A percentile compares a stretch with the other conserved stretches of the same genome.
These are phyloP conservation scores for Drosophila peninsularis DNA, from an alignment of 2,888 invertebrate genomes.

Conservation along the genomic window DNA sequence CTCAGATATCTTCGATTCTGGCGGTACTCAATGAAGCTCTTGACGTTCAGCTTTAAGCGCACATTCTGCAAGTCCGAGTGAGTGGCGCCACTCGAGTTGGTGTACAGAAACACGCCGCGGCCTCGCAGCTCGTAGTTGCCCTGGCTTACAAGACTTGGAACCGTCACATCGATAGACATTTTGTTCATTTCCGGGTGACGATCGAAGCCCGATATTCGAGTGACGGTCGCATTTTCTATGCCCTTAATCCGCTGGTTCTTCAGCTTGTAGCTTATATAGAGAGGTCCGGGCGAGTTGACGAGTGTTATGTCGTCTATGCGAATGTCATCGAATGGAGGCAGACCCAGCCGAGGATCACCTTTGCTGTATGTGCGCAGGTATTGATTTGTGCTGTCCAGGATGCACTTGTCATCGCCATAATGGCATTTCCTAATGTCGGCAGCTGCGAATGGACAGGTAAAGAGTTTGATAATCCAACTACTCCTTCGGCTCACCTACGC, in stretches of 20 bases:
- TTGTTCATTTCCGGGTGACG: conserved; percentile 1
- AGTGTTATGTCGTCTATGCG: conserved; percentile 16
- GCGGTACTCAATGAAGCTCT: conserved; percentile 30
- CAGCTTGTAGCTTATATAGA: conserved; percentile 26
- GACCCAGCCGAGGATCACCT: conserved; percentile 9
- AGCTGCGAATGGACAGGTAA: conserved; percentile 12
- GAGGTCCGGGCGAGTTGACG: conserved; percentile 13
- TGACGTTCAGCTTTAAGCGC: conserved; percentile 1
- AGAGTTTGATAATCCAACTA: neutral
- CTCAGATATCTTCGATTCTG: conserved; percentile 34
- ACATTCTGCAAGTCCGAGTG: conserved; percentile 36
- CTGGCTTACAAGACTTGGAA: conserved; percentile 24
- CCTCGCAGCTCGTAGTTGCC: conserved; percentile 33
- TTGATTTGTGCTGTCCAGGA: conserved; percentile 15
- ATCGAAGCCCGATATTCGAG: conserved; percentile 7
- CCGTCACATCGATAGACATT: conserved; percentile 2
- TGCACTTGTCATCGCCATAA: conserved; percentile 30
- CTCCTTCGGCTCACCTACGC: conserved; percentile 11
- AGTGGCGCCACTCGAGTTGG: conserved; percentile 25
- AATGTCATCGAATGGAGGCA: conserved; percentile 21
- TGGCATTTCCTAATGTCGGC: conserved; percentile 28
- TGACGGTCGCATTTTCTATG: conserved; percentile 34
- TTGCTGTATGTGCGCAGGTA: conserved; percentile 21
- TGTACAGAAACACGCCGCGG: conserved; percentile 31
- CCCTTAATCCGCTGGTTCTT: conserved; percentile 24